Base-by-base conservation (phyloP, 2,888 invertebrate genomes). In the Calameuta idolon region DNA sequence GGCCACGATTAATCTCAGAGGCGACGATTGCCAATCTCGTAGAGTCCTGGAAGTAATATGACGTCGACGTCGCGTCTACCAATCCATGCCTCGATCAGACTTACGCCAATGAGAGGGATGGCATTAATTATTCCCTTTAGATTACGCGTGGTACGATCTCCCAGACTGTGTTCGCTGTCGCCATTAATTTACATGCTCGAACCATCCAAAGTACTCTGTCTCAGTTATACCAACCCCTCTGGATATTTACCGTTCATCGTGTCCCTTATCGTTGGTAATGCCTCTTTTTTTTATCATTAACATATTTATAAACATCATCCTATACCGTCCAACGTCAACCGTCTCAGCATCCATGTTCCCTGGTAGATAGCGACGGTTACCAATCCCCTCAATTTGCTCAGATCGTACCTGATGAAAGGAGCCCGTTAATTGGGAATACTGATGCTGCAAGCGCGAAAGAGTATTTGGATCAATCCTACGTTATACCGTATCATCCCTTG, bases 341-440 rank as follows among this genome's bases (percentile, higher is more conserved):
- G 55, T 23, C 55, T 9, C 55, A 9, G 23, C 23, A 55, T 55
- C 55, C 55, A 55, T 23, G 2, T 9, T 9, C 55, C 23, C 55
- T 55, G 23, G 9, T 9, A 23, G 55, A 2, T 23, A 23, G 9
- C 23, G 9, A 55, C 23, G 23, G 23, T 12, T 31, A 31, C 71
- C 71, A 12, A 12, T 71, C 12, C 83, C 83, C 77, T 76, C 77
- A 81, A 83, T 84, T 81, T 81, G 34, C 79, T 76, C 40, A 73
- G 69, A 76, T 74, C 74, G 55, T 76, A 74, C 76, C 84, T 86
- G 87, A 89, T 87, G 89, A 89, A 89, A 90, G 88, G 87, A 88
- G 85, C 87, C 82, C 82, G 86, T 89, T 90, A 90, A 90, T 89
- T 90, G 89, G 87, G 88, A 89, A 89, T 88, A 88, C 89, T 87